phyloP scores from a whole-genome alignment of 2,888 invertebrate species.

The Diplolepis rosae region DNA sequence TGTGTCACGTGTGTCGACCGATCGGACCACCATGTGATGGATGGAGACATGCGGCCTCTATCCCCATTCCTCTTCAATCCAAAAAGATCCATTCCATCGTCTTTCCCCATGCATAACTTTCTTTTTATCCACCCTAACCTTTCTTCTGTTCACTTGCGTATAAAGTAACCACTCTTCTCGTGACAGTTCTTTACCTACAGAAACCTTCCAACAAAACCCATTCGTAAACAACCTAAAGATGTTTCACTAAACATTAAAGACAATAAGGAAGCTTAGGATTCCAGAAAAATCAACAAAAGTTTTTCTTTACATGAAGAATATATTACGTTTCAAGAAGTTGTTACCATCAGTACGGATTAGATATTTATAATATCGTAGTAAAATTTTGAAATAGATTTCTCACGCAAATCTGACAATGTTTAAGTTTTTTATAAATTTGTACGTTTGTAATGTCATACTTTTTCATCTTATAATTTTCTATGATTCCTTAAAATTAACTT shows the following conservation, averaged over 20 bases:
- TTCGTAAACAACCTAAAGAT: not conserved
- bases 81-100: constrained; percentile 56
- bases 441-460: no score
- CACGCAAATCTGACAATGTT: no score
- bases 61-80: constrained; percentile 63
- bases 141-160: not conserved
- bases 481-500: no score
- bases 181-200: constrained; percentile 13
- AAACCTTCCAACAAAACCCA: not conserved
- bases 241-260: not conserved
- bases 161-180: constrained; percentile 5
- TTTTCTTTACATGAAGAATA: no score
- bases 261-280: not conserved
- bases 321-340: no score
- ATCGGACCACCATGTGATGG: constrained; percentile 69
- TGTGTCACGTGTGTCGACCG: constrained; percentile 65
- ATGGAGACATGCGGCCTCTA: constrained; percentile 69
- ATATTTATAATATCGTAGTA: no score
- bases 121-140: constrained; percentile 37
- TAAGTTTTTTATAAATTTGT: no score
- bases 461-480: no score
- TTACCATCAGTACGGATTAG: no score
- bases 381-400: no score
- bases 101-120: constrained; percentile 45
- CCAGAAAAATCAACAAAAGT: not conserved